Conservation (phyloP, 2,888 invertebrate genomes). For the Oithona nana region DNA sequence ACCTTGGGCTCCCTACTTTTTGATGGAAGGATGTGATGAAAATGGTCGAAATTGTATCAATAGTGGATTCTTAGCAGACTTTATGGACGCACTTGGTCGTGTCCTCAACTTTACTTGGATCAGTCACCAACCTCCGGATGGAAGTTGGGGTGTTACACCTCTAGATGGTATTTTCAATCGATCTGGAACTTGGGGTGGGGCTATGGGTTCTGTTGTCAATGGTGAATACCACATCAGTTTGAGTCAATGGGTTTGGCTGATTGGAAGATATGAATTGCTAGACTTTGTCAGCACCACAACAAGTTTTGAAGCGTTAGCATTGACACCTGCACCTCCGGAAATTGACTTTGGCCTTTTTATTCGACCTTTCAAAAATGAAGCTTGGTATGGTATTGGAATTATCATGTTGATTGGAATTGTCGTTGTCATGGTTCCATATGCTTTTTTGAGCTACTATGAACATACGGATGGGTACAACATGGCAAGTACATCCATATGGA, state of each 20-base stretch:
- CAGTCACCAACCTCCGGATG: background rate
- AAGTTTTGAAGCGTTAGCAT: background rate
- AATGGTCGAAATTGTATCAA: background rate
- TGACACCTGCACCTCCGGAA: background rate
- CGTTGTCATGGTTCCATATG: background rate
- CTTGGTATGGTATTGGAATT: background rate
- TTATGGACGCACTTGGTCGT: background rate
- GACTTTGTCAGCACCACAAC: background rate
- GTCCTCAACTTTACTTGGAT: background rate
- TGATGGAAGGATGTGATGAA: background rate
- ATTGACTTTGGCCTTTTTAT: background rate
- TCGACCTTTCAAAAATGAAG: background rate
- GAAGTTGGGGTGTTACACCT: background rate
- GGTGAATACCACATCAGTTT: background rate
- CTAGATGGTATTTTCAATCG: background rate
- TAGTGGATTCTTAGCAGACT: background rate
- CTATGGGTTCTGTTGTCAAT: background rate
- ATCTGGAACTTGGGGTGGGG: background rate
- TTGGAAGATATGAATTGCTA: background rate
- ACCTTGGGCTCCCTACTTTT: background rate
- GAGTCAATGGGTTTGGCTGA: conserved; percentile 1
- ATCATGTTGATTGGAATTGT: background rate
- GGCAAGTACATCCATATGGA: background rate
- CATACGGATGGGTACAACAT: background rate
- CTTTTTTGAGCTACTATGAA: background rate